Conservation (phyloP, 1,140 invertebrate species). For the Potamilus streckersoni region DNA sequence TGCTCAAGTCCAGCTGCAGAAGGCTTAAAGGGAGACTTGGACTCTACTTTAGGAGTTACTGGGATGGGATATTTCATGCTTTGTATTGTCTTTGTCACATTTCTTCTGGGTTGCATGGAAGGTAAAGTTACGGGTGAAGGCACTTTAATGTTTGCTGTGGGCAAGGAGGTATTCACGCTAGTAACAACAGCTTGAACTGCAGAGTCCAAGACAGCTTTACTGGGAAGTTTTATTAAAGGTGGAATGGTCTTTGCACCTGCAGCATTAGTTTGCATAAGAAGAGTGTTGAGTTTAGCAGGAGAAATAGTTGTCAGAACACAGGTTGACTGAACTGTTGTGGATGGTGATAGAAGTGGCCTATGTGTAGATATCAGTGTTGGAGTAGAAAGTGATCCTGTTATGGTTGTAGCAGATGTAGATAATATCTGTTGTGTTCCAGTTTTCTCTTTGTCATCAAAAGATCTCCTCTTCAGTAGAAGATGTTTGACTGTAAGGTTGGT, state of each 20-base stretch:
- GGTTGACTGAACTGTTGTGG: background rate
- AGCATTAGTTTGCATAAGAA: conserved; percentile 27
- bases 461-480: conserved; percentile 25
- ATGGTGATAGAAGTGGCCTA: background rate
- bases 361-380: conserved; percentile 1
- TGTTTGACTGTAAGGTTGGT: conserved; percentile 27
- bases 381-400: background rate
- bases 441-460: conserved; percentile 9
- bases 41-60: conserved; percentile 33
- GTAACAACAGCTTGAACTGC: conserved; percentile 30
- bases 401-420: background rate
- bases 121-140: conserved; percentile 52
- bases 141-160: conserved; percentile 54
- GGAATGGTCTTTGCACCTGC: conserved; percentile 30
- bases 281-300: conserved; percentile 28
- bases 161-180: conserved; percentile 39
- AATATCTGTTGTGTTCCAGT: background rate
- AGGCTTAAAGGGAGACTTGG: background rate
- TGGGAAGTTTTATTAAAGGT: conserved; percentile 27
- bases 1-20: too few relatives aligned
- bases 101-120: conserved; percentile 42
- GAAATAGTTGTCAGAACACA: conserved; percentile 33
- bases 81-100: conserved; percentile 48
- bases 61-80: conserved; percentile 53
- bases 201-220: conserved; percentile 28